Conservation (phyloP, 1,140 invertebrate species). For the Meloidogyne floridensis region DNA sequence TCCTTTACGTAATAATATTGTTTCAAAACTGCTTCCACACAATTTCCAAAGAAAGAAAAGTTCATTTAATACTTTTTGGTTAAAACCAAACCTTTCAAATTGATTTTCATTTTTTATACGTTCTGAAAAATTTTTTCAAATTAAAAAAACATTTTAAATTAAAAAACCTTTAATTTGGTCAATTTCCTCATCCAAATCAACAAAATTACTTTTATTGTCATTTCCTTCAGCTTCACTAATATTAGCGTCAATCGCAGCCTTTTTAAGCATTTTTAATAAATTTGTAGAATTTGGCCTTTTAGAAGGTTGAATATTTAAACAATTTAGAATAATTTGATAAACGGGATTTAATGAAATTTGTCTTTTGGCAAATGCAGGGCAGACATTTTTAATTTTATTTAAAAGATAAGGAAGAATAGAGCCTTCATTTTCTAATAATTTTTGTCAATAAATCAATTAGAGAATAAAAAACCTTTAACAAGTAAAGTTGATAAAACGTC, state of each 20-base stretch:
- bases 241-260: not conserved
- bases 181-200: slow-evolving; percentile 31
- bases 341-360: slow-evolving; percentile 19
- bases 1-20: slow-evolving; percentile 38
- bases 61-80: slow-evolving; percentile 34
- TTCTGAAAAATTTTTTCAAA: slow-evolving; percentile 28
- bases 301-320: slow-evolving; percentile 44
- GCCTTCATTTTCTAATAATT: slow-evolving; percentile 40
- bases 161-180: slow-evolving; percentile 35
- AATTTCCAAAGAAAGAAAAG: slow-evolving; percentile 51
- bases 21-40: slow-evolving; percentile 46
- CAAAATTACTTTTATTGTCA: not conserved
- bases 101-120: slow-evolving; percentile 31
- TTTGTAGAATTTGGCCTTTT: slow-evolving; percentile 31
- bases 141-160: not conserved
- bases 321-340: slow-evolving; percentile 18
- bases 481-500: not conserved
- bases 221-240: not conserved
- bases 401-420: slow-evolving; percentile 38
- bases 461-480: slow-evolving; percentile 19
- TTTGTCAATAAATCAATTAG: not conserved
- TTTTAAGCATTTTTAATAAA: slow-evolving; percentile 20
- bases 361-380: slow-evolving; percentile 7
- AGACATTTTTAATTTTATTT: slow-evolving; percentile 32
- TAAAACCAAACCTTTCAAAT: slow-evolving; percentile 27